phyloP scores from a whole-genome alignment of 2,797 vertebrate species.

The Micropoecilia bifurca region DNA sequence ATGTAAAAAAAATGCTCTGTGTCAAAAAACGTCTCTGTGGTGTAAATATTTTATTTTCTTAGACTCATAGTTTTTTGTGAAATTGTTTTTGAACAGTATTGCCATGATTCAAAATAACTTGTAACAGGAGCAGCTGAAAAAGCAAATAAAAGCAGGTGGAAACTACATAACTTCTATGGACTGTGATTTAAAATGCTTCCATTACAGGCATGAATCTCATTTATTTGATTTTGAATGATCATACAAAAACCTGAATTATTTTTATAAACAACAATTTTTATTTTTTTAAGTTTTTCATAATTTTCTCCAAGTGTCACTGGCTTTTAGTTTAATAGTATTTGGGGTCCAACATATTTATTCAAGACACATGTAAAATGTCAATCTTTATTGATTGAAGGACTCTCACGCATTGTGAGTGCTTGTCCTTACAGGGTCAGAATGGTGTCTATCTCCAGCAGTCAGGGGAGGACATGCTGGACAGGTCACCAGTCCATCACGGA shows the following conservation, averaged over 20 bases:
- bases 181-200: background rate
- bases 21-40: slow-evolving; percentile 48
- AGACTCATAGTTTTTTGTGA: background rate
- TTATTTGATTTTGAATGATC: too few relatives aligned
- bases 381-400: background rate
- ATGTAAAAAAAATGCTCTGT: background rate
- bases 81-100: slow-evolving; percentile 18
- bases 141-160: slow-evolving; percentile 19
- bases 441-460: background rate
- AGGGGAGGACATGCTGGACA: background rate
- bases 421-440: background rate
- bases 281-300: background rate
- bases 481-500: background rate
- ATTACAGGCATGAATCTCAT: background rate
- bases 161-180: background rate
- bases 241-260: background rate
- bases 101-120: slow-evolving; percentile 17
- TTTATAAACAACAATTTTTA: background rate
- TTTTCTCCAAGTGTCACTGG: background rate
- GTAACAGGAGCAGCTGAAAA: background rate
- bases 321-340: background rate
- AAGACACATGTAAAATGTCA: background rate
- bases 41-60: slow-evolving; percentile 10
- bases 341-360: background rate
- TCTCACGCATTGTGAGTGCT: background rate